phyloP scores from a whole-genome alignment of 2,113 vertebrate genomes.

The Scomber japonicus region DNA sequence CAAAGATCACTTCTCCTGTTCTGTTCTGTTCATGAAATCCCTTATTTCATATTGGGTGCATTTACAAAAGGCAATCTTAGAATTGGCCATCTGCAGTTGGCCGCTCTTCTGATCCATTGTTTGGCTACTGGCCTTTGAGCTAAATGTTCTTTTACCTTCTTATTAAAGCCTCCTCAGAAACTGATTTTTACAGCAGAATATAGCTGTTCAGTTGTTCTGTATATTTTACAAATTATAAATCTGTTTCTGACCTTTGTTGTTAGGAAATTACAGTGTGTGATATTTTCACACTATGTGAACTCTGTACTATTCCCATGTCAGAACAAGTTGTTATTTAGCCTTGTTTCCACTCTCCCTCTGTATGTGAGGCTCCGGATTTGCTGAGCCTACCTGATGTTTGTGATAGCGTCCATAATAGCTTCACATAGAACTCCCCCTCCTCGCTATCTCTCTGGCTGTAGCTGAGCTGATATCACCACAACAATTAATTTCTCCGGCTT shows the following conservation, averaged over 20 bases:
- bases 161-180: conserved; percentile 21
- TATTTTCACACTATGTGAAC: conserved; percentile 43
- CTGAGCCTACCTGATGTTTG: conserved; percentile 77
- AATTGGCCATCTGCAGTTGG: conserved; percentile 14
- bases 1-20: conserved; percentile 6
- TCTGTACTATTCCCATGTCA: conserved; percentile 49
- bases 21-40: not conserved
- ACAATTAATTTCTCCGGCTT: conserved; percentile 79
- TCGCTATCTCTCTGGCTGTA: conserved; percentile 70
- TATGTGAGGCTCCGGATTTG: conserved; percentile 65
- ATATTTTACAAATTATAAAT: conserved; percentile 46
- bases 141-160: conserved; percentile 34
- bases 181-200: conserved; percentile 40
- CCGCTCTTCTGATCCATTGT: conserved; percentile 27
- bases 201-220: conserved; percentile 20
- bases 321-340: conserved; percentile 71
- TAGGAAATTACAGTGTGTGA: conserved; percentile 33
- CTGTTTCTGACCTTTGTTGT: conserved; percentile 47
- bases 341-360: conserved; percentile 37
- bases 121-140: conserved; percentile 39
- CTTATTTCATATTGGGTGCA: not conserved
- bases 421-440: conserved; percentile 65
- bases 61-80: conserved; percentile 1
- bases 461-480: conserved; percentile 76
- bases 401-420: conserved; percentile 79